phyloP scores from a whole-genome alignment of 2,113 vertebrate species.

The Festucalex cinctus region DNA sequence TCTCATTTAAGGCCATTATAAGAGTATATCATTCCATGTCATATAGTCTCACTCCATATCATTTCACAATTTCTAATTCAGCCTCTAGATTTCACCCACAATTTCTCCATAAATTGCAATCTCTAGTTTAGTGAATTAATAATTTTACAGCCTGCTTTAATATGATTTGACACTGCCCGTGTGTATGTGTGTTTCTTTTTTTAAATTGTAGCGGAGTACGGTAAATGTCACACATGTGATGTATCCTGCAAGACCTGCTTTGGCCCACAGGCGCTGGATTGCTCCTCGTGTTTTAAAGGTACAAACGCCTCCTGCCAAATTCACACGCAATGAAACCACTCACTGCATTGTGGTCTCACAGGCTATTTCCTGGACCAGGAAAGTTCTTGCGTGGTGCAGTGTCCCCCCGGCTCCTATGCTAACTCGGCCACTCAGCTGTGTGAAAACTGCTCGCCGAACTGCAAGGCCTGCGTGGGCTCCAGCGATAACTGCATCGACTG shows the following conservation, averaged over 20 bases:
- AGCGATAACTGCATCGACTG: constrained; percentile 72
- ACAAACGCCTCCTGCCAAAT: background rate
- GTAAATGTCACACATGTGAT: constrained; percentile 57
- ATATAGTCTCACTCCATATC: too few species aligned
- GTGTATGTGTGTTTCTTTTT: background rate
- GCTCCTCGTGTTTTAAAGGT: constrained; percentile 68
- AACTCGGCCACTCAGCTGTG: constrained; percentile 68
- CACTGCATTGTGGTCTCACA: constrained; percentile 9
- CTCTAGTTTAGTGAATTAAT: background rate
- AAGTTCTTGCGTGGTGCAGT: constrained; percentile 65
- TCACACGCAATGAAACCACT: fast-evolving
- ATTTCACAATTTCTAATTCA: too few species aligned
- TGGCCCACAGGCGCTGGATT: constrained; percentile 65
- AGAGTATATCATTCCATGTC: too few species aligned
- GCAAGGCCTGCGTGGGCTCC: constrained; percentile 62
- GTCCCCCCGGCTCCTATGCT: constrained; percentile 67
- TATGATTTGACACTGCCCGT: background rate
- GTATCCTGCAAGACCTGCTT: constrained; percentile 67
- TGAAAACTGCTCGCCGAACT: constrained; percentile 75
- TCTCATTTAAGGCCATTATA: too few species aligned
- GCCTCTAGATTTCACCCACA: too few species aligned
- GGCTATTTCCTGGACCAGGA: constrained; percentile 73
- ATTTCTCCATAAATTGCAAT: background rate
- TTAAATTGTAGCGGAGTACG: constrained; percentile 43
- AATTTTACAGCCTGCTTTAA: background rate